phyloP scores from a whole-genome alignment of 2,888 invertebrate genomes.

The Acanthosepion esculentum region DNA sequence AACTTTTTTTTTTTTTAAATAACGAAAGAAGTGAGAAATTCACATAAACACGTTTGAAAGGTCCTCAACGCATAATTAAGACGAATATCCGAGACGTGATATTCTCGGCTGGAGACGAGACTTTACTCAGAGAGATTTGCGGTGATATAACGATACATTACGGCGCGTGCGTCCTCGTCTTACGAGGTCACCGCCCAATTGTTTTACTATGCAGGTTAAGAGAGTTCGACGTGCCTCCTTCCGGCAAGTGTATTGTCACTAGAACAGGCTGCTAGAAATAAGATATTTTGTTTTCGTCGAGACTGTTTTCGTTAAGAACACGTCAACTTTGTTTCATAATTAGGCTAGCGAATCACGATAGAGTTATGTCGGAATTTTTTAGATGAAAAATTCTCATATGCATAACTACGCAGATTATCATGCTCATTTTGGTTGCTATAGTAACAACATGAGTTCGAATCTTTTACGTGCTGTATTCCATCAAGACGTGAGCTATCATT shows the following conservation, averaged over 20 bases:
- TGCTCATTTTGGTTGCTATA: too few relatives aligned
- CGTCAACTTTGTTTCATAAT: background rate
- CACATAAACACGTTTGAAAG: background rate
- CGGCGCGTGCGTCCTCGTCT: background rate
- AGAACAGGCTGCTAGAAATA: background rate
- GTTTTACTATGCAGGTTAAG: background rate
- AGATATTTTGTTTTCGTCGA: background rate
- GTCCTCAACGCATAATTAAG: background rate
- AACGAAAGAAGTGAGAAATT: background rate
- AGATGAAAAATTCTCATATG: too few relatives aligned
- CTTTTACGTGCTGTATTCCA: too few relatives aligned
- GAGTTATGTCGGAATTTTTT: too few relatives aligned
- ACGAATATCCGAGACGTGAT: background rate
- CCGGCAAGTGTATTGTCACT: background rate
- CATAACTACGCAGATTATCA: too few relatives aligned
- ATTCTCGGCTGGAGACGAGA: background rate
- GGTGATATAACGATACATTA: background rate
- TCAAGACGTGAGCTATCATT: too few relatives aligned
- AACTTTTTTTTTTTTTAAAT: too few relatives aligned
- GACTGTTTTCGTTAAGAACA: background rate
- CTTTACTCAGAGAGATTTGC: background rate
- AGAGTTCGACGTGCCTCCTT: slow-evolving; percentile 24
- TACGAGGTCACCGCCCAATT: background rate
- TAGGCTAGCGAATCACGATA: too few relatives aligned
- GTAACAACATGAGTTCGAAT: too few relatives aligned